Percentiles rank a stretch among this genome's conserved stretches.
phyloP scores from a whole-genome alignment of 2,113 vertebrate genomes.

The Mastomys coucha region DNA sequence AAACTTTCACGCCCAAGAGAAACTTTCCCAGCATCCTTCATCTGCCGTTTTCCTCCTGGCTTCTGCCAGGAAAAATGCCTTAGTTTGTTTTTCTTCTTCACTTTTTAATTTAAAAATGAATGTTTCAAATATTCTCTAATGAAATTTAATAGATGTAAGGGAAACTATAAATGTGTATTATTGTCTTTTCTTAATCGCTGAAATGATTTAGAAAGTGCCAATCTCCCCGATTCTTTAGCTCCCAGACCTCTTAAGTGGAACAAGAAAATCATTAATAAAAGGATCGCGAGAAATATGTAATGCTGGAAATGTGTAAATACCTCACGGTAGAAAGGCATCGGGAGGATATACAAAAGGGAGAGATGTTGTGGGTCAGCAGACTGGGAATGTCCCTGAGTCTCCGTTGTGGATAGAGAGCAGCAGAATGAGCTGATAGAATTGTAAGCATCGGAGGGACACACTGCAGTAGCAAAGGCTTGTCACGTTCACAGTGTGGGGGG shows the following conservation, averaged over 20 bases:
- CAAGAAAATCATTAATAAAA: neutral
- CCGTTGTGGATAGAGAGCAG: neutral
- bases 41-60: neutral
- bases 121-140: neutral
- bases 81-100: constrained; percentile 7
- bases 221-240: neutral
- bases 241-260: neutral
- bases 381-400: neutral
- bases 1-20: neutral
- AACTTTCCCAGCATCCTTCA: neutral
- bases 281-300: neutral
- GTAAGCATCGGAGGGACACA: neutral
- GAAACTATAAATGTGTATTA: neutral
- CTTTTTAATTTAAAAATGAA: neutral
- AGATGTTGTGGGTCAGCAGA: neutral
- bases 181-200: neutral
- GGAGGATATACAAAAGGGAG: neutral
- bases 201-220: neutral
- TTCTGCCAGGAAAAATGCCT: neutral
- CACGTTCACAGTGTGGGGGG: neutral
- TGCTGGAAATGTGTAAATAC: neutral
- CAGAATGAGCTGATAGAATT: neutral
- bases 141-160: neutral
- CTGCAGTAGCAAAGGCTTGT: neutral
- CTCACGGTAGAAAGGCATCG: neutral